Conservation (phyloP, 2,888 invertebrate genomes). For the Nemoura dubitans region DNA sequence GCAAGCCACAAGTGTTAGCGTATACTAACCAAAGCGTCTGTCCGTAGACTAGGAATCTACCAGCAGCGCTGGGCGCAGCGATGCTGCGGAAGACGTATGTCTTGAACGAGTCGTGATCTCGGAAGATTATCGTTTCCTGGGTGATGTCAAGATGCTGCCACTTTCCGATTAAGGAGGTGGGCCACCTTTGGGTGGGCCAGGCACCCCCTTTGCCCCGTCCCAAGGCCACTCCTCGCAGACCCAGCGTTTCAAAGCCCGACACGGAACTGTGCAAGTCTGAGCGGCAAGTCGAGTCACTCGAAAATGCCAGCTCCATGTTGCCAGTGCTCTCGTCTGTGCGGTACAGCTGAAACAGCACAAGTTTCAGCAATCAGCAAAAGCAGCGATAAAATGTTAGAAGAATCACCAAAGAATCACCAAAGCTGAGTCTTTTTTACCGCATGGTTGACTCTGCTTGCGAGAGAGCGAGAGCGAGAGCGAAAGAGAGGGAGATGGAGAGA, state of each 20-base stretch:
- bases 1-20: no score
- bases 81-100: constrained; percentile 61
- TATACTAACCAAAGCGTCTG: constrained; percentile 66
- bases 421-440: no score
- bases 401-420: no score
- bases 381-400: no score
- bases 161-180: constrained; percentile 61
- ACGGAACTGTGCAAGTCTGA: constrained; percentile 65
- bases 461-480: no score
- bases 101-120: constrained; percentile 64
- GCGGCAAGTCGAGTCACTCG: constrained; percentile 71
- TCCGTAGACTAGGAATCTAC: constrained; percentile 63
- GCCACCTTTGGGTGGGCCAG: constrained; percentile 70
- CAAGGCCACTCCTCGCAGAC: constrained; percentile 57
- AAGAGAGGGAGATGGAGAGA: no score
- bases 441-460: no score
- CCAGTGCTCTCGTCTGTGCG: constrained; percentile 63
- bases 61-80: constrained; percentile 53
- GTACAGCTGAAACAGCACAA: constrained; percentile 59
- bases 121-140: constrained; percentile 62
- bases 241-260: constrained; percentile 67
- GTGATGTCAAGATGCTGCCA: constrained; percentile 68
- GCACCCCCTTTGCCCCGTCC: constrained; percentile 37
- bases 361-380: constrained; percentile 29
- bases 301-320: constrained; percentile 67